phyloP scores from a whole-genome alignment of 2,113 vertebrate species.

The Limanda limanda region DNA sequence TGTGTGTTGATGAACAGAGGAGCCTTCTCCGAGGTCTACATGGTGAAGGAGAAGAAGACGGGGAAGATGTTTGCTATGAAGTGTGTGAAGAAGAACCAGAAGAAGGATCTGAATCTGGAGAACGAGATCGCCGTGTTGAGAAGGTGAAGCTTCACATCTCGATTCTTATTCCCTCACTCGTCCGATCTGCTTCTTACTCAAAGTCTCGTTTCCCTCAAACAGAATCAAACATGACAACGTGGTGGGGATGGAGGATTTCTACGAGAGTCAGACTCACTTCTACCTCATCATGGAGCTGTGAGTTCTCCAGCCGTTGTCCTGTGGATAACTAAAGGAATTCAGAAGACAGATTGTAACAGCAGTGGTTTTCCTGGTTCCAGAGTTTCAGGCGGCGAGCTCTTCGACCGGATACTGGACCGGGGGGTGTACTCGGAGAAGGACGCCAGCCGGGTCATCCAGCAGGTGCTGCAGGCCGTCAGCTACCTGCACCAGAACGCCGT shows the following conservation, averaged over 20 bases:
- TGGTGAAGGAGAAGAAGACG: slow-evolving; percentile 93
- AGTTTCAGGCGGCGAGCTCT: slow-evolving; percentile 95
- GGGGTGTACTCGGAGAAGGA: slow-evolving; percentile 96
- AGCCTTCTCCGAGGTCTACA: slow-evolving; percentile 96
- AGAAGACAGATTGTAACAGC: rapidly evolving
- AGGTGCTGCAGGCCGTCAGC: slow-evolving; percentile 92
- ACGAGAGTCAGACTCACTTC: slow-evolving; percentile 92
- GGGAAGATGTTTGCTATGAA: slow-evolving; percentile 93
- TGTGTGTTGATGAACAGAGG: slow-evolving; percentile 82
- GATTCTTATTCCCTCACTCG: not conserved
- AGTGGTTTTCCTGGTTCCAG: slow-evolving; percentile 68
- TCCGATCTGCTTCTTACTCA: no score
- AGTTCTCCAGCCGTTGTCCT: slow-evolving; percentile 72
- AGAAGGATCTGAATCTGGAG: slow-evolving; percentile 89
- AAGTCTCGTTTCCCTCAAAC: slow-evolving; percentile 22
- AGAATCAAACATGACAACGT: slow-evolving; percentile 98
- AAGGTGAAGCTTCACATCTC: slow-evolving; percentile 77
- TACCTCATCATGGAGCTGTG: slow-evolving; percentile 98
- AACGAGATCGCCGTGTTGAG: slow-evolving; percentile 95
- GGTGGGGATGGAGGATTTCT: slow-evolving; percentile 94
- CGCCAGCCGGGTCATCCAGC: slow-evolving; percentile 93
- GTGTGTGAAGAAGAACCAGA: slow-evolving; percentile 95
- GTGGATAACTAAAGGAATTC: not conserved
- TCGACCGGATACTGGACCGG: slow-evolving; percentile 94
- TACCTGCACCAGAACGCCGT: slow-evolving; percentile 94